A percentile compares a stretch with the other conserved stretches of the same genome.
phyloP scores from a whole-genome alignment of 2,888 invertebrate species.

The Temnothorax ravouxi region DNA sequence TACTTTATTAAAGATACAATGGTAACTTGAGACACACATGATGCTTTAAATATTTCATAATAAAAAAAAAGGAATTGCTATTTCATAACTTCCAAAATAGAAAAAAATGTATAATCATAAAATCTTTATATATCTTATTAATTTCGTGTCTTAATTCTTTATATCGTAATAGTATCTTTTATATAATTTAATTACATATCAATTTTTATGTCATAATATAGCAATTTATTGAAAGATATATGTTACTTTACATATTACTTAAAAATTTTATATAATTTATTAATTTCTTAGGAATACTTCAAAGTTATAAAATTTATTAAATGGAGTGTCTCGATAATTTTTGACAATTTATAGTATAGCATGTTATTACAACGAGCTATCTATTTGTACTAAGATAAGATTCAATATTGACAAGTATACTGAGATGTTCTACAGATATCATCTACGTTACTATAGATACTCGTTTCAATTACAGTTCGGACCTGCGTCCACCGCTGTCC shows the following conservation, averaged over 20 bases:
- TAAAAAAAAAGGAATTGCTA: neutral
- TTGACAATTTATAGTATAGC: neutral
- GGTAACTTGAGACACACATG: neutral
- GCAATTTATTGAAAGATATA: neutral
- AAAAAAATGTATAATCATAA: neutral
- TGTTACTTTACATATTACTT: neutral
- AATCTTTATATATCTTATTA: neutral
- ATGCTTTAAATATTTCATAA: neutral
- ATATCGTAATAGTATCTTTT: neutral
- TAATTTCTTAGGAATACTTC: neutral
- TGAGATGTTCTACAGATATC: neutral
- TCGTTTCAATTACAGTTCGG: constrained; percentile 35
- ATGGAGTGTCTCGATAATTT: neutral
- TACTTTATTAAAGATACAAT: neutral
- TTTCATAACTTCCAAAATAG: neutral
- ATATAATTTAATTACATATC: neutral
- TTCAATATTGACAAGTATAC: neutral
- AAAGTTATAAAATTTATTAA: neutral
- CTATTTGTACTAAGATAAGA: constrained; percentile 5
- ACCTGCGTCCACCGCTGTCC: constrained; percentile 29
- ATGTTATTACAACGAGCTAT: neutral
- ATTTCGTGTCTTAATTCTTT: neutral
- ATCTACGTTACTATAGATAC: neutral
- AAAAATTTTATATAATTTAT: neutral
- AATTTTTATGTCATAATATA: neutral